Evolutionary conservation across 1,140 invertebrate genomes (phyloP).

Genomic region (Dendrolimus kikuchii): DNA sequence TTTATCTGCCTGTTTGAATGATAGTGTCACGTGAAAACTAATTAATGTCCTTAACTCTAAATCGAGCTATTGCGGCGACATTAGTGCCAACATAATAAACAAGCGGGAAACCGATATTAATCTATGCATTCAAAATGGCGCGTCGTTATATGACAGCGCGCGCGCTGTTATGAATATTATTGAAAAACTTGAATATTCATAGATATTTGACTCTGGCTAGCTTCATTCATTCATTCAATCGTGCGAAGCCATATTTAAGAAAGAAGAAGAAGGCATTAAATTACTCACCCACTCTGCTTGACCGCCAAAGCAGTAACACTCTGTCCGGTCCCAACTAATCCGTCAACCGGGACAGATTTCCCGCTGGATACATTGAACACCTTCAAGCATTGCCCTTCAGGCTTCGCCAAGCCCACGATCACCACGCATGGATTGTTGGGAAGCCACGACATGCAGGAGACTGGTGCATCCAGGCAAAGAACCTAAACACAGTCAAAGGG

Average conservation of each 20-base stretch:
- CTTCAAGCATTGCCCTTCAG: constrained; percentile 19
- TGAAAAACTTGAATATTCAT: background rate
- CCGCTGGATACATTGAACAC: constrained; percentile 35
- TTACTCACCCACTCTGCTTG: constrained; percentile 32
- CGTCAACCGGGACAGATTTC: constrained; percentile 22
- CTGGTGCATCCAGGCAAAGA: constrained; percentile 28
- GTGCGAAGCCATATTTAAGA: background rate
- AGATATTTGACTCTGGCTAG: background rate
- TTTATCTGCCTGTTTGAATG: too few relatives aligned
- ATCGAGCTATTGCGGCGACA: too few relatives aligned
- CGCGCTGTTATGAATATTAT: background rate
- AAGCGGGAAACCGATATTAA: too few relatives aligned
- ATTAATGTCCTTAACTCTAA: too few relatives aligned
- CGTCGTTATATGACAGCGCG: too few relatives aligned
- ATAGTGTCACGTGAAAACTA: too few relatives aligned
- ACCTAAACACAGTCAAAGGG: constrained; percentile 19
- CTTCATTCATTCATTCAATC: too few relatives aligned
- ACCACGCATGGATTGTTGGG: constrained; percentile 28
- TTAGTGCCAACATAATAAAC: too few relatives aligned
- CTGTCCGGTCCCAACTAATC: constrained; percentile 17
- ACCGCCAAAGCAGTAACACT: constrained; percentile 27
- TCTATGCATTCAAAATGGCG: too few relatives aligned
- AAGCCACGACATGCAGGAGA: constrained; percentile 44
- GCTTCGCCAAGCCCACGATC: constrained; percentile 22
- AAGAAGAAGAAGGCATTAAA: background rate